phyloP scores from a whole-genome alignment of 2,888 invertebrate species.

The Pheosia tremula region DNA sequence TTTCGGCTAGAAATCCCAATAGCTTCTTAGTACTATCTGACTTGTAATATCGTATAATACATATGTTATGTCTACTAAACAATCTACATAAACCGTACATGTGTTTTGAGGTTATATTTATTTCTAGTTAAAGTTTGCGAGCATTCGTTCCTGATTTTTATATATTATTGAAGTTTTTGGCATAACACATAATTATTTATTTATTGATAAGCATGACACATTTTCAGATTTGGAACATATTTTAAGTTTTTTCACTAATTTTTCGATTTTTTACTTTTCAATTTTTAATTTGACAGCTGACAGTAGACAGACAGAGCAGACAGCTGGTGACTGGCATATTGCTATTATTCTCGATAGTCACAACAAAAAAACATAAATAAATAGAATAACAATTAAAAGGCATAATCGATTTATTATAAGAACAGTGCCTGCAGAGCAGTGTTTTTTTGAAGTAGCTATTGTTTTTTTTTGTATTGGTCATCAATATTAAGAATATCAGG shows the following conservation, averaged over 20 bases:
- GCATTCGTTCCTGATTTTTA: constrained; percentile 53
- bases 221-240: constrained; percentile 68
- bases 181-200: constrained; percentile 46
- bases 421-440: too few species aligned
- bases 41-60: constrained; percentile 54
- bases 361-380: too few species aligned
- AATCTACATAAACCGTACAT: constrained; percentile 75
- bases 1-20: constrained; percentile 78
- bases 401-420: too few species aligned
- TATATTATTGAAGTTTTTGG: constrained; percentile 40
- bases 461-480: too few species aligned
- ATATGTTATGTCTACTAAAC: constrained; percentile 59
- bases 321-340: constrained; percentile 4
- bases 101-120: constrained; percentile 77
- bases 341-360: neutral
- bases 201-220: constrained; percentile 51
- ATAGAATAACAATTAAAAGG: too few species aligned
- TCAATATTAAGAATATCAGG: neutral
- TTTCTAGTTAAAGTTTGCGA: constrained; percentile 60
- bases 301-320: constrained; percentile 11
- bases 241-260: constrained; percentile 24
- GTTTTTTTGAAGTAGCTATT: too few species aligned
- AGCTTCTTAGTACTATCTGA: constrained; percentile 69
- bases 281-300: constrained; percentile 25
- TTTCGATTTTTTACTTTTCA: constrained; percentile 19